Evolutionary conservation across 1,140 invertebrate genomes (phyloP), one percentile per base, ranked within the genome.

Genomic region (Cydia amplana): DNA sequence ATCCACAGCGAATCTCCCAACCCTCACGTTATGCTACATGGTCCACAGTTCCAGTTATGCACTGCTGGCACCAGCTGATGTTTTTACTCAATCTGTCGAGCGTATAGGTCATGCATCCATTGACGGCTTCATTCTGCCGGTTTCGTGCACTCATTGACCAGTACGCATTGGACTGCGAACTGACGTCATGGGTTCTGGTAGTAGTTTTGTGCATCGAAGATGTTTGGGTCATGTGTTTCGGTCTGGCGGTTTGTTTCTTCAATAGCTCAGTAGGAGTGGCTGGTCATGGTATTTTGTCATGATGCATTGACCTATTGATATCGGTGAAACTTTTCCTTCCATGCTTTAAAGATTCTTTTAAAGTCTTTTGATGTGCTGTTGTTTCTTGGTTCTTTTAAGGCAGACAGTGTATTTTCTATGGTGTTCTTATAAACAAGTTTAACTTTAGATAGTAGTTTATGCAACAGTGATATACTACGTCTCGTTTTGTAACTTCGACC

Each of bases 81-180:
- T 36, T 67, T 64, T 64, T 64, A 25, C 63, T 64, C 16, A 32
- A 32, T 67, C 64, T 67, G 25, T 36, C 64, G n/a, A 67, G 64
- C 64, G 64, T 67, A 67, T 67, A 67, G 64, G 64, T 67, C 64
- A 67, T 32, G 64, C 28, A 36, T 51, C 49, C 64, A 67, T 67
- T 32, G 64, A 67, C 16, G 64, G 64, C 25, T 67, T 1, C 10
- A n/a, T 28, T 7, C 64, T n/a, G 6, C 14, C 23, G 10, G 16
- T 28, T 67, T 16, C 28, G 64, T 67, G 64, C 16, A 32, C 25
- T 67, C 64, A 67, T 67, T 67, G 64, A 32, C 14, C 23, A 32
- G 14, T 67, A 67, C 64, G 64, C 64, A 32, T 32, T 67, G 64
- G 64, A 28, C 23, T n/a, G 64, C 64, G 64, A 67, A 32, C 25